Base-by-base conservation (phyloP, 2,888 invertebrate species). In the Tholera decimalis region DNA sequence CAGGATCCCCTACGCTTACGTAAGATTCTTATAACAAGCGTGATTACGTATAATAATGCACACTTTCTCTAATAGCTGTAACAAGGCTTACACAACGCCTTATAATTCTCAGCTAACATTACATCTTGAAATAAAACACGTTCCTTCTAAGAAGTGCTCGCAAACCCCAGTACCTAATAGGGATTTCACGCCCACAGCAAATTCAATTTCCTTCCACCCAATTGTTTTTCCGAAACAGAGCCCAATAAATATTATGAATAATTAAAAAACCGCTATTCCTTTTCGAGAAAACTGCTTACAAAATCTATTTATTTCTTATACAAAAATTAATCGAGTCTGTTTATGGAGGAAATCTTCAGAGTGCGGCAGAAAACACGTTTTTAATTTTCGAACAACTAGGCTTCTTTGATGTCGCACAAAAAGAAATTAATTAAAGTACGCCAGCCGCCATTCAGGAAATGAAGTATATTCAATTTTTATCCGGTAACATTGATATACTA, bases 381-480 rank as follows among this genome's bases (percentile, higher is more conserved):
- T 85, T 88, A 85, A 88, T 89, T 89, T 88, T 79, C 77, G 83
- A 80, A 85, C 79, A 85, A 80, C 74, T 70, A 61, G 57, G 53
- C 63, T 47, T 58, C 69, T 67, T 77, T 65, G 75, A 73, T 80
- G 79, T 82, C 74, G 64, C 71, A 81, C 81, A 84, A 83, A 88
- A 84, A 80, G 69, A 85, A 83, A 79, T 77, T 81, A 81, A 81
- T 81, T 75, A 79, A 73, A 66, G 62, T 73, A 74, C 50, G n/a
- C 58, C 49, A 63, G 49, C 55, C 44, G 47, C 56, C 66, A 44
- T 63, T 63, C 61, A 62, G 79, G 80, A 83, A 84, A 85, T 83
- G 80, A 84, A 78, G 79, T 79, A 82, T 83, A 82, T 83, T 85
- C 79, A 83, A 81, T 82, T 82, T 76, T 82, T 75, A 79, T 79